Evolutionary conservation across 2,888 invertebrate genomes (phyloP), one percentile per base, ranked within the genome.

Genomic region (Drosophila kuntzei): DNA sequence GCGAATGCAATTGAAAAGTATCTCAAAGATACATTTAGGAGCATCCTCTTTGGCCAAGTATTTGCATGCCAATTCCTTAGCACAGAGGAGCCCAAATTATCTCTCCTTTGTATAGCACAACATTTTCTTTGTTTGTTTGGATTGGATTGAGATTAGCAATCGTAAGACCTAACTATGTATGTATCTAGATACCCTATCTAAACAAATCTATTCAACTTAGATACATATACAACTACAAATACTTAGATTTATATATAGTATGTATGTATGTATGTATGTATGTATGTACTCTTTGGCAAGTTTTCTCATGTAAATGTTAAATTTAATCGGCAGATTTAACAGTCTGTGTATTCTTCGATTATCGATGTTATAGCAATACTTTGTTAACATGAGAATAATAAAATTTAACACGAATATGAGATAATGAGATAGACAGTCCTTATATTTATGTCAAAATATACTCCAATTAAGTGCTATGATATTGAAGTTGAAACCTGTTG

Each of bases 401-500:
- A 18, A 29, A 9, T 20, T 47, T 18, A 20, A 7, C 47, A 18
- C n/a, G 32, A 29, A n/a, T n/a, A n/a, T n/a, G n/a, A n/a, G n/a
- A n/a, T 4, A n/a, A 36, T 22, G 22, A 25, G 36, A 37, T 16
- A 12, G 6, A 25, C 14, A 8, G 16, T 27, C 5, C 22, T 12
- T 36, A 34, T 18, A 47, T 36, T 44, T 55, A 55, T 43, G 22
- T 69, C 37, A 36, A 58, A 58, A 68, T 76, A 58, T 79, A 82
- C 62, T 82, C 64, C 61, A 79, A 62, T n/a, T 43, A 71, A 75
- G 85, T 84, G 75, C 87, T 68, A 72, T 60, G 67, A 67, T 77
- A 69, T 57, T 62, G 69, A 63, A 81, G 36, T 63, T 68, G 25
- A 53, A 71, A 71, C 44, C 55, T 59, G 62, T 86, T 79, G n/a